Evolutionary conservation across 2,888 invertebrate genomes (phyloP).

Genomic region (Lamproptera curius): DNA sequence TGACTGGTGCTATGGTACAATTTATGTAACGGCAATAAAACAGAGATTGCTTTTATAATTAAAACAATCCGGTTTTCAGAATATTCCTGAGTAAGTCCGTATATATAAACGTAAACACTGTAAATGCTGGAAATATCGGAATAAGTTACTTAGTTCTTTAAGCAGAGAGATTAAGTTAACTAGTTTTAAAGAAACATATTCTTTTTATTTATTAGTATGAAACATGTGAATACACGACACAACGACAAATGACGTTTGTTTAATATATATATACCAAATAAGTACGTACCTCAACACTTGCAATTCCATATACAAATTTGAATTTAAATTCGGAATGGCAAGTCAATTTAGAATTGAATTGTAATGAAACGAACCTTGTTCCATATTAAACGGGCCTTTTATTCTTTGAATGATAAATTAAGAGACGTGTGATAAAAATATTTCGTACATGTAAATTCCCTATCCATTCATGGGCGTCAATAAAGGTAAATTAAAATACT

Average conservation of each 20-base stretch:
- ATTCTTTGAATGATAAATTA: too few relatives aligned
- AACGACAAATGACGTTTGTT: not conserved
- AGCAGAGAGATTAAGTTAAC: not conserved
- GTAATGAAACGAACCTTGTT: too few relatives aligned
- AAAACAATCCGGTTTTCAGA: slow-evolving; percentile 24
- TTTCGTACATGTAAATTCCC: not conserved
- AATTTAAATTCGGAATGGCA: too few relatives aligned
- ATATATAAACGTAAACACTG: slow-evolving; percentile 3
- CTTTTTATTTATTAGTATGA: not conserved
- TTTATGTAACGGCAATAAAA: slow-evolving; percentile 26
- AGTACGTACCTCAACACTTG: not conserved
- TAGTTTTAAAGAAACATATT: not conserved
- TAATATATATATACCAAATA: not conserved
- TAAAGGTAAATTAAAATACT: slow-evolving; percentile 21
- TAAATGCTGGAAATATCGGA: slow-evolving; percentile 23
- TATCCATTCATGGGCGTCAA: slow-evolving; percentile 1
- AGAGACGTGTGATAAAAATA: not conserved
- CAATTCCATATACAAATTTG: too few relatives aligned
- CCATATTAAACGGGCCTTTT: too few relatives aligned
- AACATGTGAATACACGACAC: not conserved
- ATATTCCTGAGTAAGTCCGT: slow-evolving; percentile 11
- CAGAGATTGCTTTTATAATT: slow-evolving; percentile 28
- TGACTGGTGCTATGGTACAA: slow-evolving; percentile 11
- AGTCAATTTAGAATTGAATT: too few relatives aligned
- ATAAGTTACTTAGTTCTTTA: slow-evolving; percentile 7